A percentile compares a stretch with the other conserved stretches of the same genome.
phyloP scores from a whole-genome alignment of 1,140 invertebrate genomes.

The Campoletis sonorensis region DNA sequence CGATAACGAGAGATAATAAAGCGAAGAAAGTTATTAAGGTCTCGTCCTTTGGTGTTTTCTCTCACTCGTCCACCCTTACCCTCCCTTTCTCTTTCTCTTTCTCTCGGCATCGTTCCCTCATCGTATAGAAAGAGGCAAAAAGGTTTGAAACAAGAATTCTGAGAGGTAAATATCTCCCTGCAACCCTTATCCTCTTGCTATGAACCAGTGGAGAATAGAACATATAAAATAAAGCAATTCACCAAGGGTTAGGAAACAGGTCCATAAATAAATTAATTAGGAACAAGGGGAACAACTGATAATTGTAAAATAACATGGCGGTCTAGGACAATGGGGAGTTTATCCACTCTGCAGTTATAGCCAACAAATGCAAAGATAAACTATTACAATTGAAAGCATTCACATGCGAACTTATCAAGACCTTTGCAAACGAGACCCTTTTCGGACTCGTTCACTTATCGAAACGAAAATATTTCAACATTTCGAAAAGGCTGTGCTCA shows the following conservation, averaged over 20 bases:
- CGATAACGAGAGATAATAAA: constrained; percentile 53
- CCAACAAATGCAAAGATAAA: not conserved
- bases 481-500: too few species aligned
- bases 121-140: constrained; percentile 4
- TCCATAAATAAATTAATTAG: constrained; percentile 75
- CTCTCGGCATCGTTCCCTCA: constrained; percentile 10
- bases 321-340: too few species aligned
- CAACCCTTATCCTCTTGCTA: not conserved
- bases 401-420: too few species aligned
- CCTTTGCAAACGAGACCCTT: too few species aligned
- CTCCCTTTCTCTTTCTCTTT: not conserved
- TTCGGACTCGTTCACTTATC: too few species aligned
- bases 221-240: constrained; percentile 27
- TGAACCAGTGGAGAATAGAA: not conserved
- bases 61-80: constrained; percentile 43
- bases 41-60: constrained; percentile 61
- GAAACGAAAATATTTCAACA: too few species aligned
- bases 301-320: constrained; percentile 73
- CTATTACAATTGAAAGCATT: not conserved
- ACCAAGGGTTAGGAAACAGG: constrained; percentile 16
- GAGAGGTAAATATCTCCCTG: constrained; percentile 31
- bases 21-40: constrained; percentile 66
- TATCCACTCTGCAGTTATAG: too few species aligned
- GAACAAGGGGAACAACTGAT: constrained; percentile 63
- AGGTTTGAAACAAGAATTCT: constrained; percentile 30